These are phyloP conservation scores for Serinus canaria DNA, from an alignment of 2,113 vertebrate species.

Conservation along the genomic window DNA sequence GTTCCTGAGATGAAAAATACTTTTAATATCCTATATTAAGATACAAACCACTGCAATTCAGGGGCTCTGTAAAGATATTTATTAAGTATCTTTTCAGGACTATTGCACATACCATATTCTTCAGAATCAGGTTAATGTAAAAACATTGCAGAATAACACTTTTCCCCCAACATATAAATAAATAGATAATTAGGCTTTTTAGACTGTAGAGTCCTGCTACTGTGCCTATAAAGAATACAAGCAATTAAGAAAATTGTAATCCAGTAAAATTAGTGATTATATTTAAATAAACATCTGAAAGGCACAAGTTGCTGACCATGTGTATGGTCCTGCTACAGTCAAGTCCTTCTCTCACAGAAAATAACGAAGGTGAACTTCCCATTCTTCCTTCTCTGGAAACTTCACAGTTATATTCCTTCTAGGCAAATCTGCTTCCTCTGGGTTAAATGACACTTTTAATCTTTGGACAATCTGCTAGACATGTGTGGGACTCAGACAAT, in stretches of 20 bases:
- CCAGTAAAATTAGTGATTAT: neutral
- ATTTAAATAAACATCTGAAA: neutral
- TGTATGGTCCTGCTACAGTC: neutral
- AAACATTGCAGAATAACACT: neutral
- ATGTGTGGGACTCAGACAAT: neutral
- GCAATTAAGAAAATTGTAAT: neutral
- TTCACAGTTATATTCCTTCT: neutral
- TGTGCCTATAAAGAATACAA: neutral
- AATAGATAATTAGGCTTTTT: neutral
- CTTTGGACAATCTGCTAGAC: neutral
- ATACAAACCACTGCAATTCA: neutral
- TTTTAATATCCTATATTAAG: neutral
- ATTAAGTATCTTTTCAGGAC: neutral
- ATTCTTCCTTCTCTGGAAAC: neutral
- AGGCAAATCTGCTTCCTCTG: neutral
- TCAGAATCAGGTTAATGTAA: neutral
- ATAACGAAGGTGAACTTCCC: neutral
- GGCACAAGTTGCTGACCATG: neutral
- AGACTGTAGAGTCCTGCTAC: neutral
- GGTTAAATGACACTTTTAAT: neutral
- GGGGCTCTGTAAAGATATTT: neutral
- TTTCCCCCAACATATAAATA: neutral
- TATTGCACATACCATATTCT: neutral
- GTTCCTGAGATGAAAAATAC: neutral
- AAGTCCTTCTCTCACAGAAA: neutral